Conservation (phyloP, 2,888 invertebrate genomes). For the Lingula anatina region DNA sequence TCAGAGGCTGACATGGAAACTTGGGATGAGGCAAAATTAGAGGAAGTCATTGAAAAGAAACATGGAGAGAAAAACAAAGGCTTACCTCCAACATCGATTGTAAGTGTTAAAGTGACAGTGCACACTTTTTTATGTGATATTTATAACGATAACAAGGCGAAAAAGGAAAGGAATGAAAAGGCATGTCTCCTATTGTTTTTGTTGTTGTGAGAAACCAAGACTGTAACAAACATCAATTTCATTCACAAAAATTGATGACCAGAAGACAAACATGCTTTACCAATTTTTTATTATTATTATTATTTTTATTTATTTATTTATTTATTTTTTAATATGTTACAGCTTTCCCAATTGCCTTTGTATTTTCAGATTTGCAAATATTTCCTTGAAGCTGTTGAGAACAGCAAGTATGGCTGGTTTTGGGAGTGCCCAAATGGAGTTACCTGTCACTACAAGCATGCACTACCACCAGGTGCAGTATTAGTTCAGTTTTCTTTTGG, state of each 20-base stretch:
- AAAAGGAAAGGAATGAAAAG: too few relatives aligned
- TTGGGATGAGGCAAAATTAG: constrained; percentile 95
- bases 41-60: constrained; percentile 93
- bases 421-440: constrained; percentile 95
- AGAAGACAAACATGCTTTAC: too few relatives aligned
- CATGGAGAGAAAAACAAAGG: constrained; percentile 71
- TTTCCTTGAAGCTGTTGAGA: constrained; percentile 96
- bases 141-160: too few relatives aligned
- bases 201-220: too few relatives aligned
- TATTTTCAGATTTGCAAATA: constrained; percentile 84
- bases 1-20: constrained; percentile 77
- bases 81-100: constrained; percentile 90
- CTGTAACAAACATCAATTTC: too few relatives aligned
- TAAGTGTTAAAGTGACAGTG: constrained; percentile 76
- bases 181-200: too few relatives aligned
- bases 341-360: constrained; percentile 1
- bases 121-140: too few relatives aligned
- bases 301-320: too few relatives aligned
- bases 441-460: constrained; percentile 72
- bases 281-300: too few relatives aligned
- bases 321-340: too few relatives aligned
- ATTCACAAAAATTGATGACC: too few relatives aligned
- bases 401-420: constrained; percentile 98
- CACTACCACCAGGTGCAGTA: constrained; percentile 47
- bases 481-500: too few relatives aligned